phyloP scores from a whole-genome alignment of 2,888 invertebrate species.

The Tetanocera ferruginea region DNA sequence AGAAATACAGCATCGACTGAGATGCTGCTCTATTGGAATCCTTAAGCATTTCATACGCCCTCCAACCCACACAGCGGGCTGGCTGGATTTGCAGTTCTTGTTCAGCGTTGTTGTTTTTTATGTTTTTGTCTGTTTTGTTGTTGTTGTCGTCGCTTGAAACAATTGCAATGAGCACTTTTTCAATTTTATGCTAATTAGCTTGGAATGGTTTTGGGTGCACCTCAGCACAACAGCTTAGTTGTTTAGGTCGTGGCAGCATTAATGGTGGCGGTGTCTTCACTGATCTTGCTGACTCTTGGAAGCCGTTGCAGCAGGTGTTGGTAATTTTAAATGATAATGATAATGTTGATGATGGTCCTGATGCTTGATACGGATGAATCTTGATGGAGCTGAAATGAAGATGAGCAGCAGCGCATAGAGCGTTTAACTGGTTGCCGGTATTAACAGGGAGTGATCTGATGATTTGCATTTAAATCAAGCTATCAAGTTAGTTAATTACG shows the following conservation, averaged over 20 bases:
- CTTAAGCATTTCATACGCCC: conserved; percentile 29
- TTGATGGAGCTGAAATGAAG: neutral
- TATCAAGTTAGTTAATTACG: too few species aligned
- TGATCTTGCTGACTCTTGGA: conserved; percentile 45
- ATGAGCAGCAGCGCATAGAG: neutral
- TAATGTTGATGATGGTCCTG: neutral
- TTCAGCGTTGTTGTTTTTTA: neutral
- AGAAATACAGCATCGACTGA: conserved; percentile 1
- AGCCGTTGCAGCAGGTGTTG: conserved; percentile 37
- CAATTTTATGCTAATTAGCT: conserved; percentile 69
- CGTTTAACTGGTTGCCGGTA: neutral
- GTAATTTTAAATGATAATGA: conserved; percentile 17
- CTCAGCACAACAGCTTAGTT: neutral
- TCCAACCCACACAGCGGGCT: conserved; percentile 26
- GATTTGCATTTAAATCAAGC: neutral
- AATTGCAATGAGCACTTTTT: conserved; percentile 61
- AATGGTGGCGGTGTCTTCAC: conserved; percentile 49
- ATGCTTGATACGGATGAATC: neutral
- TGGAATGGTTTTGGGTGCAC: conserved; percentile 52
- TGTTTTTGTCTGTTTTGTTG: conserved; percentile 8
- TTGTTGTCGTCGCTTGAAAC: conserved; percentile 43
- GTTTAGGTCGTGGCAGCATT: neutral
- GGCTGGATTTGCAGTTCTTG: neutral
- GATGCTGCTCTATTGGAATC: conserved; percentile 8
- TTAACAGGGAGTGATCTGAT: neutral